These are phyloP conservation scores for Zaprionus davidi DNA, from an alignment of 1,140 invertebrate genomes.

Conservation along the genomic window DNA sequence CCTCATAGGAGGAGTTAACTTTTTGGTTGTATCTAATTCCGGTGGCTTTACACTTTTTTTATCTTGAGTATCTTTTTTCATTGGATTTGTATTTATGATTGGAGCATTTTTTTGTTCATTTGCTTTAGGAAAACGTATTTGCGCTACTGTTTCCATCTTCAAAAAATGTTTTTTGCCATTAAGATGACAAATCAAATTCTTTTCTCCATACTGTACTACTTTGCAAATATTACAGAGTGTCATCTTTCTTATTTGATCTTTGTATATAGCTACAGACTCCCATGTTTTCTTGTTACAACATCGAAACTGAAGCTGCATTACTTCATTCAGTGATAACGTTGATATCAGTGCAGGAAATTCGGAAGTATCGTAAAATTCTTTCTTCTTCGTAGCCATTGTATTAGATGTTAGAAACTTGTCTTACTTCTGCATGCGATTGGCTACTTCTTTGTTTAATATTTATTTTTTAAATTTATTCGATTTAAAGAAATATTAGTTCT, in stretches of 20 bases:
- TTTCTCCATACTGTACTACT: constrained; percentile 58
- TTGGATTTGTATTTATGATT: background rate
- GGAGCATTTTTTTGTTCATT: background rate
- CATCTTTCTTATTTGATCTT: constrained; percentile 24
- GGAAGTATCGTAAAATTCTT: constrained; percentile 31
- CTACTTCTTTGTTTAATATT: constrained; percentile 27
- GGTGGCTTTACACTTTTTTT: background rate
- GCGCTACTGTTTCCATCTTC: constrained; percentile 30
- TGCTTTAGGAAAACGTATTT: constrained; percentile 28
- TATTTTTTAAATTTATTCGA: constrained; percentile 19
- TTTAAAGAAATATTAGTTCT: constrained; percentile 33
- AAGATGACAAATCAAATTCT: constrained; percentile 65
- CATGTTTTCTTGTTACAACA: constrained; percentile 30
- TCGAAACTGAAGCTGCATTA: constrained; percentile 46
- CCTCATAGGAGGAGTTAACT: background rate
- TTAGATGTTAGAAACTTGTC: constrained; percentile 24
- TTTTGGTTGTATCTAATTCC: background rate
- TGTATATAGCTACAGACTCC: constrained; percentile 37
- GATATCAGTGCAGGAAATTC: constrained; percentile 51
- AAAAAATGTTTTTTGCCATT: constrained; percentile 64
- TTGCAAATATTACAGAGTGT: constrained; percentile 59
- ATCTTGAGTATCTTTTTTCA: background rate
- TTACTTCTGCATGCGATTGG: constrained; percentile 46
- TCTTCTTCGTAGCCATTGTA: constrained; percentile 41
- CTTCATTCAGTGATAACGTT: constrained; percentile 55